Base-by-base conservation (phyloP, 2,888 invertebrate species). In the Eurytoma californica region DNA sequence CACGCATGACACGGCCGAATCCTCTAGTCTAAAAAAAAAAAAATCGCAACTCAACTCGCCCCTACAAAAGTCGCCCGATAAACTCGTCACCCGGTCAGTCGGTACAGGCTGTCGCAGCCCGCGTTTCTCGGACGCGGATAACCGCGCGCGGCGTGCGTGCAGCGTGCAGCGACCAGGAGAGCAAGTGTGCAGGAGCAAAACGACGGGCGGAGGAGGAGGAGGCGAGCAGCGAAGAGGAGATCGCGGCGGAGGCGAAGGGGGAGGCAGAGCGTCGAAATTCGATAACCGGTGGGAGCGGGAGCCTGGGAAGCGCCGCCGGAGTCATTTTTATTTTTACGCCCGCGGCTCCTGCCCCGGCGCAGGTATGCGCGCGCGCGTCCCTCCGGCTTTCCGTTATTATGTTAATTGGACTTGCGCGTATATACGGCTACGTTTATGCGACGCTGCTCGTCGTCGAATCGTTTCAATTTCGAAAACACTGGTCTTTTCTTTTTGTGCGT, bases 271-370 rank as follows among this genome's bases (percentile, higher is more conserved):
- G 76, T 72, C 80, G 80, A 80, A 80, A 80, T 76, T 76, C 76
- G 80, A 80, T 80, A 80, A 76, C 80, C 80, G 72, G 79, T 68
- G 76, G 57, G 72, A 79, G 70, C 13, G 47, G 53, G 68, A 67
- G 53, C 79, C 63, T 74, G 70, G 66, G 75, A 78, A 78, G 68
- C 72, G 67, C 77, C 77, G 28, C 58, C 60, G 70, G 58, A 57
- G 73, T 73, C 72, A 67, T 67, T 75, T 79, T 76, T 76, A 76
- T 76, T 76, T 75, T 79, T 75, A 72, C 72, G 47, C 63, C 13
- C 57, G 14, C 18, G 16, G 3, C 16, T 5, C 24, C 12, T 49
- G 24, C 24, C 13, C 47, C 18, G 20, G 12, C 16, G 13, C 47
- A 14, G 9, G 24, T 16, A 20, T 16, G n/a, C n/a, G 24, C 39